phyloP scores from a whole-genome alignment of 2,888 invertebrate species.

The Zygogramma bicolorata region DNA sequence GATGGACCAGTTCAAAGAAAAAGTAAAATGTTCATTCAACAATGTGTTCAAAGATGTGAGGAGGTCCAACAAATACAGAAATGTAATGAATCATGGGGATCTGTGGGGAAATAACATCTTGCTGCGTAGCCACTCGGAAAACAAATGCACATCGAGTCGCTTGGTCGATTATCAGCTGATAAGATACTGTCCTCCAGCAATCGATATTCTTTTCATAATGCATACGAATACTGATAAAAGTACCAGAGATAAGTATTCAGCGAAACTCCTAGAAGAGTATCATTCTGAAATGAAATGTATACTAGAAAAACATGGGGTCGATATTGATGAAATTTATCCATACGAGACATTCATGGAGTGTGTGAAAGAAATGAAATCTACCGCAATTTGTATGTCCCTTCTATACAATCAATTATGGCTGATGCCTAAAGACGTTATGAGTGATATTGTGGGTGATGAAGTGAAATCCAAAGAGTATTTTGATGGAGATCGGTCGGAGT shows the following conservation, averaged over 20 bases:
- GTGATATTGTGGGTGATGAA: conserved; percentile 40
- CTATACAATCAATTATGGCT: conserved; percentile 40
- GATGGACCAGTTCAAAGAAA: conserved; percentile 27
- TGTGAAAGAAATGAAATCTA: conserved; percentile 43
- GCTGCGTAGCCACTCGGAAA: conserved; percentile 28
- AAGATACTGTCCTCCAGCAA: conserved; percentile 73
- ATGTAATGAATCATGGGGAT: conserved; percentile 60
- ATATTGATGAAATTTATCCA: conserved; percentile 44
- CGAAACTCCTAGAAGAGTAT: conserved; percentile 46
- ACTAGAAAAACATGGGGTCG: conserved; percentile 38
- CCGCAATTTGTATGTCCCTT: conserved; percentile 42
- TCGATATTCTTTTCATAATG: conserved; percentile 70
- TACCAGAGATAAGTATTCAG: conserved; percentile 40
- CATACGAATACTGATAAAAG: conserved; percentile 42
- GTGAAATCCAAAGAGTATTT: conserved; percentile 37
- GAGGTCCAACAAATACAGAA: conserved; percentile 61
- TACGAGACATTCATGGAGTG: conserved; percentile 44
- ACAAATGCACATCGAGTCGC: conserved; percentile 23
- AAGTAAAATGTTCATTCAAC: neutral
- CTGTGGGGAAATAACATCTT: conserved; percentile 57
- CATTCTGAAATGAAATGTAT: conserved; percentile 43
- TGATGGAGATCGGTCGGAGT: conserved; percentile 42
- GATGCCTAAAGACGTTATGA: conserved; percentile 42
- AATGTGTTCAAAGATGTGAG: conserved; percentile 39
- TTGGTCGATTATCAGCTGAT: conserved; percentile 58